Evolutionary conservation across 1,140 invertebrate genomes (phyloP).

Genomic region (Drosophila kanapiae): DNA sequence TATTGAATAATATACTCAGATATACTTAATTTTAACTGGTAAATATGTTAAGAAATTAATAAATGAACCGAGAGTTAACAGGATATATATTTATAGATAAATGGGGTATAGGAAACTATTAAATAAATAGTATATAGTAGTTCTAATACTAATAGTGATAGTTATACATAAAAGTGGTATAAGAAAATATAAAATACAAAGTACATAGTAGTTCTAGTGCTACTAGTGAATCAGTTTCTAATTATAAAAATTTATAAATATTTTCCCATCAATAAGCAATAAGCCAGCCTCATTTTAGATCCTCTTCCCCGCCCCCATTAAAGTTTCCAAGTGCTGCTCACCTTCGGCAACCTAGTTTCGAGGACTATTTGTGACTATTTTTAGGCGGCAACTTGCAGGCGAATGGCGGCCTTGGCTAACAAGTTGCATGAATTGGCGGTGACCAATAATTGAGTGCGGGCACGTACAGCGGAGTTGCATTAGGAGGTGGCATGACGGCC

Average conservation of each 20-base stretch:
- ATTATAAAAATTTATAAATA: neutral
- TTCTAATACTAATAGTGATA: no score
- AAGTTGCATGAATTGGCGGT: conserved; percentile 10
- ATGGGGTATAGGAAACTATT: neutral
- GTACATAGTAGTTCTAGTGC: no score
- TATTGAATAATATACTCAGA: neutral
- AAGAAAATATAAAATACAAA: no score
- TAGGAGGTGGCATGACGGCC: neutral
- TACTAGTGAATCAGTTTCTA: neutral
- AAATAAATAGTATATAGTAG: neutral
- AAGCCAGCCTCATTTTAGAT: neutral
- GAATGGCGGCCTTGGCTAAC: conserved; percentile 41
- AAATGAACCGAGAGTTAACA: neutral
- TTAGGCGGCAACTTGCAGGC: conserved; percentile 19
- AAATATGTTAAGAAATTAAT: neutral
- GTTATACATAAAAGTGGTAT: no score
- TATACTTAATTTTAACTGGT: neutral
- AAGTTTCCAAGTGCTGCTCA: conserved; percentile 28
- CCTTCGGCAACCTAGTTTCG: conserved; percentile 57
- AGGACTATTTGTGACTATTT: conserved; percentile 22
- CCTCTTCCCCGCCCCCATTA: neutral
- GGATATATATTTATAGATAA: neutral
- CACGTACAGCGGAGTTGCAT: conserved; percentile 39
- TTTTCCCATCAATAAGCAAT: neutral
- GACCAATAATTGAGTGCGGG: conserved; percentile 49